These are phyloP conservation scores for Morone saxatilis DNA, from an alignment of 2,113 vertebrate genomes.

Conservation along the genomic window DNA sequence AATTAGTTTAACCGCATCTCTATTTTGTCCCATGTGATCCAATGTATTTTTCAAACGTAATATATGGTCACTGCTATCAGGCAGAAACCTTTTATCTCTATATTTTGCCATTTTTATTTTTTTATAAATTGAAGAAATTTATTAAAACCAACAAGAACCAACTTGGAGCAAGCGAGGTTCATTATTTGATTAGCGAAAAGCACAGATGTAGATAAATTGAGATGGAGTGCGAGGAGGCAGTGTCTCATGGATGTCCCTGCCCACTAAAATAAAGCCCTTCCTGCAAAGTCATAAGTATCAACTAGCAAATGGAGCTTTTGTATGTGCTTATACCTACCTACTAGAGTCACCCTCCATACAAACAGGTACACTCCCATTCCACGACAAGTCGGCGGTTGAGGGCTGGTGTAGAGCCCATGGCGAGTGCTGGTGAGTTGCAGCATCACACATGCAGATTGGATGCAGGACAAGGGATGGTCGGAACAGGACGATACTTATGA, in stretches of 20 bases:
- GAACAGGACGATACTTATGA: constrained; percentile 1
- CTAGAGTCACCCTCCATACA: background rate
- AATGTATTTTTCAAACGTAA: background rate
- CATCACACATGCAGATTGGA: constrained; percentile 56
- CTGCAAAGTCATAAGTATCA: background rate
- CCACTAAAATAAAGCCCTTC: background rate
- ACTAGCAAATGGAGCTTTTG: background rate
- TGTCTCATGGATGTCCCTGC: constrained; percentile 17
- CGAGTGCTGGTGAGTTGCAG: background rate
- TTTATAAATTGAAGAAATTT: too few relatives aligned
- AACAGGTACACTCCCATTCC: background rate
- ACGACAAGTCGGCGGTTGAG: too few relatives aligned
- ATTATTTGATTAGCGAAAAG: too few relatives aligned
- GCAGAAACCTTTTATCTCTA: too few relatives aligned
- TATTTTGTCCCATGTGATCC: background rate
- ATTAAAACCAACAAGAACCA: too few relatives aligned
- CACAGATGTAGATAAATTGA: too few relatives aligned
- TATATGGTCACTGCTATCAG: background rate
- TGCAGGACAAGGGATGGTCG: background rate
- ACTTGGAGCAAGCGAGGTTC: too few relatives aligned
- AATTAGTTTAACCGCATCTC: background rate
- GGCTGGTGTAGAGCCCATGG: too few relatives aligned
- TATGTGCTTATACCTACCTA: too few relatives aligned
- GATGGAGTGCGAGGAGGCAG: background rate
- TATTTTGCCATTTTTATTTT: too few relatives aligned